These are phyloP conservation scores for Platerodrilus igneus DNA, from an alignment of 2,888 invertebrate species.

Conservation along the genomic window DNA sequence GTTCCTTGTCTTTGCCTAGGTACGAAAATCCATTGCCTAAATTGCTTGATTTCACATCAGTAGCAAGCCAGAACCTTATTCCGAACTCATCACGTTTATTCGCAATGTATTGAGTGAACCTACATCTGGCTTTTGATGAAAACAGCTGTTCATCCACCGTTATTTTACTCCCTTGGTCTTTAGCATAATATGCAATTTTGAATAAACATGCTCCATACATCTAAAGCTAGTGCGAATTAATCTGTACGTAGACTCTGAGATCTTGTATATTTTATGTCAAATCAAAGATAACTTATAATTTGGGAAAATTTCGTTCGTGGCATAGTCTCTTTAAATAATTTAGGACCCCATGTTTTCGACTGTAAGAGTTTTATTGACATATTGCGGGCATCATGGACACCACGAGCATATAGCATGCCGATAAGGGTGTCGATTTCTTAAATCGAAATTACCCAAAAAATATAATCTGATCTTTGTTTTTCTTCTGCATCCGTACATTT, in stretches of 20 bases:
- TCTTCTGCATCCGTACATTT: too few relatives aligned
- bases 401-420: too few relatives aligned
- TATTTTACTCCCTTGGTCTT: slow-evolving; percentile 26
- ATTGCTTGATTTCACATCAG: slow-evolving; percentile 22
- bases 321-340: too few relatives aligned
- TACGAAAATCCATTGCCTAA: slow-evolving; percentile 1
- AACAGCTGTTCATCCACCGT: slow-evolving; percentile 31
- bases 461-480: too few relatives aligned
- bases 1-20: slow-evolving; percentile 16
- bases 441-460: too few relatives aligned
- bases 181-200: slow-evolving; percentile 25
- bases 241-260: background rate
- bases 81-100: slow-evolving; percentile 37
- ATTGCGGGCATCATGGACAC: too few relatives aligned
- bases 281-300: too few relatives aligned
- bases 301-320: too few relatives aligned
- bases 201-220: background rate
- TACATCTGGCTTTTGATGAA: slow-evolving; percentile 31
- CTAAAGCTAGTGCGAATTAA: slow-evolving; percentile 1
- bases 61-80: slow-evolving; percentile 35
- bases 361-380: too few relatives aligned
- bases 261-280: background rate
- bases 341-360: too few relatives aligned
- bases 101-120: slow-evolving; percentile 35
- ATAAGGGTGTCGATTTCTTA: too few relatives aligned